A percentile compares a stretch with the other conserved stretches of the same genome.
Evolutionary conservation across 1,140 invertebrate genomes (phyloP).

Genomic region (Ctenoplectra terminalis): DNA sequence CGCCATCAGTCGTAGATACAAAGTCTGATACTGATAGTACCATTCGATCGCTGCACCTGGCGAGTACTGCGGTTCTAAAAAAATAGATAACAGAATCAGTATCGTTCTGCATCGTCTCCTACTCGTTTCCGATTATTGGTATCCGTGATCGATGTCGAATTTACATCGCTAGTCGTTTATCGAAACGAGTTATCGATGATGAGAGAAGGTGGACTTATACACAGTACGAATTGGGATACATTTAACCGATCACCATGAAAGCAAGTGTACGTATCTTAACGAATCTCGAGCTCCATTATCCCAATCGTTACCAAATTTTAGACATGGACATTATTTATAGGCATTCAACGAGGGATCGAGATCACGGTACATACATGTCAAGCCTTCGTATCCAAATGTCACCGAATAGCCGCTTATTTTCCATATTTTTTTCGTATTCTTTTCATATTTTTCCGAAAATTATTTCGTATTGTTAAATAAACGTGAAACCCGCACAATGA

Average conservation of each 20-base stretch:
- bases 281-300: not conserved
- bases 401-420: not conserved
- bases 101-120: not conserved
- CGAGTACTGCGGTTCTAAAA: conserved; percentile 70
- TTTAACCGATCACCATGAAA: conserved; percentile 59
- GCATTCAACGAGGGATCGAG: not conserved
- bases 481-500: not conserved
- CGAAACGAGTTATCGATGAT: conserved; percentile 6
- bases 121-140: conserved; percentile 9
- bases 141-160: conserved; percentile 25
- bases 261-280: conserved; percentile 6
- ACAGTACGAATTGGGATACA: conserved; percentile 41
- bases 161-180: conserved; percentile 11
- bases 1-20: conserved; percentile 72
- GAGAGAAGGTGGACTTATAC: conserved; percentile 36
- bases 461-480: not conserved
- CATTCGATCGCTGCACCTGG: conserved; percentile 68
- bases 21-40: conserved; percentile 74
- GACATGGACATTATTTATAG: no score
- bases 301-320: no score
- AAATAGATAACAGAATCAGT: conserved; percentile 65
- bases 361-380: not conserved
- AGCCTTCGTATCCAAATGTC: not conserved
- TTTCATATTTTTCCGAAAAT: not conserved
- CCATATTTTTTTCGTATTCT: not conserved